These are phyloP conservation scores for Nomada lathburiana DNA, from an alignment of 2,888 invertebrate species.

Conservation along the genomic window DNA sequence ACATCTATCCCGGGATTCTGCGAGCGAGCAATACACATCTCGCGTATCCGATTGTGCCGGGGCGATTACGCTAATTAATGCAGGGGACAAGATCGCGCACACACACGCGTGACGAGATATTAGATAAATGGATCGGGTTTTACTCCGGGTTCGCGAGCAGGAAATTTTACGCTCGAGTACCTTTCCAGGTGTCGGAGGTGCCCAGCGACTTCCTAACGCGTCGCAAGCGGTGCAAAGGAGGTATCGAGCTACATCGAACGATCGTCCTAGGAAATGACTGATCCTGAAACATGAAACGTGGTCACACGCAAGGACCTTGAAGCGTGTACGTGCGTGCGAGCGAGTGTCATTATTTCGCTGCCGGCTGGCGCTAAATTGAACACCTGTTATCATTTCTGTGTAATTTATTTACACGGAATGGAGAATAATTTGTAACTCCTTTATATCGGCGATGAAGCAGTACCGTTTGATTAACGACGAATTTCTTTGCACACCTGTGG, in stretches of 20 bases:
- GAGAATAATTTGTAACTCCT: slow-evolving; percentile 24
- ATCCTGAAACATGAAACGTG: slow-evolving; percentile 19
- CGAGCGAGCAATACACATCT: slow-evolving; percentile 16
- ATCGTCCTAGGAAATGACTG: background rate
- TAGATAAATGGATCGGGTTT: slow-evolving; percentile 63
- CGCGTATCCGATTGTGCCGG: slow-evolving; percentile 40
- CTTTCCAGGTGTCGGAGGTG: slow-evolving; percentile 20
- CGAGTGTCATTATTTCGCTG: background rate
- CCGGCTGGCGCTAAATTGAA: slow-evolving; percentile 3
- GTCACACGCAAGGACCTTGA: background rate
- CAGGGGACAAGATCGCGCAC: slow-evolving; percentile 53
- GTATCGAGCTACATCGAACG: background rate
- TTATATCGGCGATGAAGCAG: background rate
- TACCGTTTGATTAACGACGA: slow-evolving; percentile 17
- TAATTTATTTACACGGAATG: slow-evolving; percentile 32
- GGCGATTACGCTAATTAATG: slow-evolving; percentile 64
- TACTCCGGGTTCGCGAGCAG: slow-evolving; percentile 41
- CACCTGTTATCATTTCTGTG: slow-evolving; percentile 23
- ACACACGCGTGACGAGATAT: slow-evolving; percentile 69
- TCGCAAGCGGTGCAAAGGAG: background rate
- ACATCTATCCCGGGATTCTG: slow-evolving; percentile 42
- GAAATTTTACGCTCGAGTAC: slow-evolving; percentile 67
- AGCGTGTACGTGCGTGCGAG: background rate
- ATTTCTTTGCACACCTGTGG: slow-evolving; percentile 1
- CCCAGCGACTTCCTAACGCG: slow-evolving; percentile 7